Conservation (phyloP, 2,113 vertebrate genomes). For the Paramormyrops kingsleyae region DNA sequence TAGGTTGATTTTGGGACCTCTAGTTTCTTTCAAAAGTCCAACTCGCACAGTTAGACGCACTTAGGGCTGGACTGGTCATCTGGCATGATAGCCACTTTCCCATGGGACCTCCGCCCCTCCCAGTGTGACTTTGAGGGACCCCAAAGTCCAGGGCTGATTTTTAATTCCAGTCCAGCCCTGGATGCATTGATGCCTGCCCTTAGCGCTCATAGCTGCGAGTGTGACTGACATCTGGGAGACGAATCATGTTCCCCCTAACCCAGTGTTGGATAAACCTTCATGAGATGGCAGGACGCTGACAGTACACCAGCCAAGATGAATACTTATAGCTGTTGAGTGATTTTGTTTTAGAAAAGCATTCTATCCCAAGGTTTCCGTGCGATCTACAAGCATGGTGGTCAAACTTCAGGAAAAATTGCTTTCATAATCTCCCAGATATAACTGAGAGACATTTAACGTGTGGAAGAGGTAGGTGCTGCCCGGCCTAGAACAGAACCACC, state of each 20-base stretch:
- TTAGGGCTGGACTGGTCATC: neutral
- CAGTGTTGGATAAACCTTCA: neutral
- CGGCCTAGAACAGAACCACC: neutral
- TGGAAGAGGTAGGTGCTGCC: neutral
- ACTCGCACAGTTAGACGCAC: neutral
- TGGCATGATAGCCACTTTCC: neutral
- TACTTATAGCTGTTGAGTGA: too few species aligned
- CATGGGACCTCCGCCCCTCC: too few species aligned
- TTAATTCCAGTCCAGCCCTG: neutral
- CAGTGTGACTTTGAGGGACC: neutral
- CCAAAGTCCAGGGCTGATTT: neutral
- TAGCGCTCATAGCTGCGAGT: neutral
- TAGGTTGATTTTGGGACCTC: neutral
- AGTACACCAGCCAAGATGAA: neutral
- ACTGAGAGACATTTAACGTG: neutral
- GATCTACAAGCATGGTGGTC: neutral
- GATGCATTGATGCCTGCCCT: neutral
- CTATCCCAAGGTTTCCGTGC: neutral
- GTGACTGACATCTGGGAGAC: neutral
- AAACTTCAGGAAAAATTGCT: neutral
- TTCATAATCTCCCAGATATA: neutral
- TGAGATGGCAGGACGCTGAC: neutral
- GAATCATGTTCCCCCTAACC: neutral
- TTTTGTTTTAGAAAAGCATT: neutral
- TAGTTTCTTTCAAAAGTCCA: neutral